A percentile compares a stretch with the other conserved stretches of the same genome.
phyloP scores from a whole-genome alignment of 1,140 invertebrate genomes.

The Diabrotica undecimpunctata region DNA sequence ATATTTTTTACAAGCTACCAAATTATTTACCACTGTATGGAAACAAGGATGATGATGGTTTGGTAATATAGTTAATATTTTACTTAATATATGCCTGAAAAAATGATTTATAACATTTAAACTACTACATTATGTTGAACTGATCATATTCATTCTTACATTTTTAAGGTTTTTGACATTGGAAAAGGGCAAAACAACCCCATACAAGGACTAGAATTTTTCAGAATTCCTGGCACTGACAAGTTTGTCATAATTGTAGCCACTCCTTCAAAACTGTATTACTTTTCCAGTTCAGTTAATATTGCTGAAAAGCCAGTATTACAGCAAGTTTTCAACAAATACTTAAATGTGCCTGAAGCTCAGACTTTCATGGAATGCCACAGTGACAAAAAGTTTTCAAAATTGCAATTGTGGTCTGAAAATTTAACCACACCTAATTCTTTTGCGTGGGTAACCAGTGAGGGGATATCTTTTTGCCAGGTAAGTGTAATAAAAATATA shows the following conservation, averaged over 20 bases:
- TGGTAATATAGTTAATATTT: slow-evolving; percentile 53
- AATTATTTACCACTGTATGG: slow-evolving; percentile 70
- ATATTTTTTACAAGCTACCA: slow-evolving; percentile 57
- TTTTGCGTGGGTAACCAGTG: slow-evolving; percentile 85
- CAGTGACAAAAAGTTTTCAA: slow-evolving; percentile 72
- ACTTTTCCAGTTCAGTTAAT: slow-evolving; percentile 74
- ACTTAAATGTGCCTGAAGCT: slow-evolving; percentile 70
- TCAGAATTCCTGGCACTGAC: slow-evolving; percentile 64
- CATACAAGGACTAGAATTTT: slow-evolving; percentile 83
- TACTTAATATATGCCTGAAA: too few species aligned
- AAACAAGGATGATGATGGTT: slow-evolving; percentile 65
- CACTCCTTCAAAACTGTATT: slow-evolving; percentile 78
- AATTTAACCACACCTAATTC: slow-evolving; percentile 63
- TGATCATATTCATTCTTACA: neutral
- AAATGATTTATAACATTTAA: too few species aligned
- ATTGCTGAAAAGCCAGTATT: slow-evolving; percentile 76
- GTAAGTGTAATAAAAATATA: slow-evolving; percentile 45
- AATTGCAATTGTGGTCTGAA: slow-evolving; percentile 75
- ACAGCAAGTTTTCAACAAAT: slow-evolving; percentile 77
- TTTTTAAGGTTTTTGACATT: slow-evolving; percentile 77
- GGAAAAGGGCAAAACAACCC: slow-evolving; percentile 70
- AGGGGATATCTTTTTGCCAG: slow-evolving; percentile 67
- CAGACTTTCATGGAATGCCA: slow-evolving; percentile 71
- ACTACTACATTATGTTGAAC: too few species aligned
- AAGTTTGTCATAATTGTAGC: slow-evolving; percentile 80